Percentiles rank a stretch among this genome's conserved stretches.
These are phyloP conservation scores for Rhineura floridana DNA, from an alignment of 2,113 vertebrate species.

Conservation along the genomic window DNA sequence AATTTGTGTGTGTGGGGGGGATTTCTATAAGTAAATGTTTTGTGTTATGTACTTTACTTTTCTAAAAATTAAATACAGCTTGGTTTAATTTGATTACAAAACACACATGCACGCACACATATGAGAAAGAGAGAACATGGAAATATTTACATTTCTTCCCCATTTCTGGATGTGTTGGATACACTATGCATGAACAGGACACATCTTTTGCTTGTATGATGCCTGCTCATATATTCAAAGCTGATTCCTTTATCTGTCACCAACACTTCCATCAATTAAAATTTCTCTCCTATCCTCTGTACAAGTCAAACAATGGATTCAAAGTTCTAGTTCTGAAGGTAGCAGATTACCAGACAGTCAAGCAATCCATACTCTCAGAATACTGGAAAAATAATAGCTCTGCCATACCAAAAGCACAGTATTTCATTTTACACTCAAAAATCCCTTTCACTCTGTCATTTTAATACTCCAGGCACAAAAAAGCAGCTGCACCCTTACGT, in stretches of 20 bases:
- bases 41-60: not conserved
- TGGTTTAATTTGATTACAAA: not conserved
- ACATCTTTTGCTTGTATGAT: not conserved
- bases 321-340: not conserved
- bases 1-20: not conserved
- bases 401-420: not conserved
- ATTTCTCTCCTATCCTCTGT: not conserved
- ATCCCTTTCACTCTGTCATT: not conserved
- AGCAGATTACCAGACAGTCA: not conserved
- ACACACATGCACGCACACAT: no score
- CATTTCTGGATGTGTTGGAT: not conserved
- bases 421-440: not conserved
- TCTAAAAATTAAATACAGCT: not conserved
- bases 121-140: no score
- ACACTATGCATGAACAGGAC: not conserved
- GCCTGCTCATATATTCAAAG: not conserved
- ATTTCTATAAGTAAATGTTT: not conserved
- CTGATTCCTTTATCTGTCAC: not conserved
- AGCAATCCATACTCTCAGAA: not conserved
- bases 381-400: not conserved
- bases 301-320: not conserved
- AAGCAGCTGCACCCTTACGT: constrained; percentile 77
- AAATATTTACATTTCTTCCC: not conserved
- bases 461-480: not conserved
- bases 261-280: not conserved